phyloP scores from a whole-genome alignment of 2,888 invertebrate species.

The Macrophya alboannulata region DNA sequence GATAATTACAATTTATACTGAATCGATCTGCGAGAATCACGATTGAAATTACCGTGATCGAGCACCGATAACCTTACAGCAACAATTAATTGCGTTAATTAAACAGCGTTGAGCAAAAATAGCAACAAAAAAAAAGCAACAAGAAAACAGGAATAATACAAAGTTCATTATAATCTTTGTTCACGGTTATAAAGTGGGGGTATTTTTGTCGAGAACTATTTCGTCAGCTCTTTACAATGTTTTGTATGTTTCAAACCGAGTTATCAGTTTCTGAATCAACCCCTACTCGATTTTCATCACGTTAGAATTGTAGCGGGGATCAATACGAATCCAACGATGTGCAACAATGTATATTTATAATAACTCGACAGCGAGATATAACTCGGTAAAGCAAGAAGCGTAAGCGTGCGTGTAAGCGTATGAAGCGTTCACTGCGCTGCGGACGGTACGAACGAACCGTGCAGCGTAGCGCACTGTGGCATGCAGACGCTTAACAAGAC shows the following conservation, averaged over 20 bases:
- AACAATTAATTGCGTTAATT: not conserved
- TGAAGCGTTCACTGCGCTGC: not conserved
- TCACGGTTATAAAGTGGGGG: not conserved
- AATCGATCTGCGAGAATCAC: not conserved
- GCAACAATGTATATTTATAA: not conserved
- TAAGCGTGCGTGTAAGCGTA: not conserved
- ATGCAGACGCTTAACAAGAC: not conserved
- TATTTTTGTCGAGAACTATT: not conserved
- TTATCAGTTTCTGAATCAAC: not conserved
- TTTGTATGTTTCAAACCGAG: not conserved
- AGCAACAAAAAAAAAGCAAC: not conserved
- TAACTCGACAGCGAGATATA: not conserved
- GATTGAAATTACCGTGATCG: not conserved
- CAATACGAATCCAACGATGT: not conserved
- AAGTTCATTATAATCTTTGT: not conserved
- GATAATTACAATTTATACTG: not conserved
- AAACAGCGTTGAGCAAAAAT: not conserved
- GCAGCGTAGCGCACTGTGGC: not conserved
- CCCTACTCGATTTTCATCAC: not conserved
- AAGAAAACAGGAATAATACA: not conserved
- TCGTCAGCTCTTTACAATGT: not conserved
- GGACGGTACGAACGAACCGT: not conserved
- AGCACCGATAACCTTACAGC: not conserved
- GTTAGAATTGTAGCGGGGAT: not conserved
- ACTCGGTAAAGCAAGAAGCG: not conserved